phyloP scores from a whole-genome alignment of 1,140 invertebrate species.

The Hetaerina americana region DNA sequence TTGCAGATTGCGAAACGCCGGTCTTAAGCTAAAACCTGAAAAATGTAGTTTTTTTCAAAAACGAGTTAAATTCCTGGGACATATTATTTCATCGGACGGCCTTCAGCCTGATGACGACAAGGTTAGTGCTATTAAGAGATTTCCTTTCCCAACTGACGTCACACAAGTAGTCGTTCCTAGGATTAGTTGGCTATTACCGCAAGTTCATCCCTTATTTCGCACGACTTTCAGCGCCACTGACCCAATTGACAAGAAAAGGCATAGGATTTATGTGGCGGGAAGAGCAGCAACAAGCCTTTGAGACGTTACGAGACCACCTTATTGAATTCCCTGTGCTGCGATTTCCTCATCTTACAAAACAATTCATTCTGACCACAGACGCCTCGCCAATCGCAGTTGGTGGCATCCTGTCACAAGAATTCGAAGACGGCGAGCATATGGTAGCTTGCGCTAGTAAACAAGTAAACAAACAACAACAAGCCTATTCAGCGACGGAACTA shows the following conservation, averaged over 20 bases:
- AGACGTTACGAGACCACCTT: not conserved
- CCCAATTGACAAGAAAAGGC: not conserved
- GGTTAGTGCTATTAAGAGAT: not conserved
- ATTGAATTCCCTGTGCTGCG: not conserved
- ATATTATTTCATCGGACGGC: not conserved
- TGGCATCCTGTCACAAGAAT: not conserved
- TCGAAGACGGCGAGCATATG: conserved; percentile 19
- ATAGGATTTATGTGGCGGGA: conserved; percentile 6
- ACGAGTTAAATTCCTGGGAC: not conserved
- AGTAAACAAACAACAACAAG: conserved; percentile 25
- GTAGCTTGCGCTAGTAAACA: conserved; percentile 24
- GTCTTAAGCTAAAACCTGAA: not conserved
- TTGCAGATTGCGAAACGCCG: not conserved
- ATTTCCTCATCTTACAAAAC: not conserved
- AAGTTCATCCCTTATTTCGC: conserved; percentile 11
- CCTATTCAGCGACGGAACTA: conserved; percentile 32
- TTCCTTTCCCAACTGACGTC: not conserved
- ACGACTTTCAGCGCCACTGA: conserved; percentile 5
- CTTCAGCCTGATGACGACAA: conserved; percentile 3
- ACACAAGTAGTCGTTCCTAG: conserved; percentile 9
- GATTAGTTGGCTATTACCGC: conserved; percentile 10
- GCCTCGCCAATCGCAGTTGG: not conserved
- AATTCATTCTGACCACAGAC: not conserved
- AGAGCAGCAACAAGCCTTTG: conserved; percentile 6
- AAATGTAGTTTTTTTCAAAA: conserved; percentile 4